Evolutionary conservation across 2,888 invertebrate species (phyloP).

Genomic region (Gordius sp.): DNA sequence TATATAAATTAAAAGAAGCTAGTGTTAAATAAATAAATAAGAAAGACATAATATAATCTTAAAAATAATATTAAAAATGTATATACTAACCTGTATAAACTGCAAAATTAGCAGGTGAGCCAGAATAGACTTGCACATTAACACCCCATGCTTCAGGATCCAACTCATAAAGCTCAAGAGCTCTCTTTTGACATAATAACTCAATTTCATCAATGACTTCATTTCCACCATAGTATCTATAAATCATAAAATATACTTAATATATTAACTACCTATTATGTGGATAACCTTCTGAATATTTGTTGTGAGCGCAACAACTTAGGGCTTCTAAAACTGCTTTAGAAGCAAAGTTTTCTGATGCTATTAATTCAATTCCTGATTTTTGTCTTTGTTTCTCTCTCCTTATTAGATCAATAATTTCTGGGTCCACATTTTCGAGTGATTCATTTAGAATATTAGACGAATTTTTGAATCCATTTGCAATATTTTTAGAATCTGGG

Average conservation of each 20-base stretch:
- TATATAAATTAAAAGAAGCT: background rate
- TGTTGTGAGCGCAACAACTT: slow-evolving; percentile 35
- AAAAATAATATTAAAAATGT: background rate
- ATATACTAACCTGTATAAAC: slow-evolving; percentile 58
- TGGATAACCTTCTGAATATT: slow-evolving; percentile 37
- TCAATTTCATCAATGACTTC: slow-evolving; percentile 80
- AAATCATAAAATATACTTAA: slow-evolving; percentile 16
- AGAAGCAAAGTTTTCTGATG: slow-evolving; percentile 46
- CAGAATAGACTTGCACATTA: slow-evolving; percentile 86
- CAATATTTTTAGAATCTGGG: too few species aligned
- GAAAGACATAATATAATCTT: background rate
- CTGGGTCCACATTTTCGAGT: slow-evolving; percentile 50
- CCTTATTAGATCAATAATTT: slow-evolving; percentile 50
- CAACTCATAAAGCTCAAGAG: slow-evolving; percentile 52
- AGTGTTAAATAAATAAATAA: background rate
- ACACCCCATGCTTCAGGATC: slow-evolving; percentile 70
- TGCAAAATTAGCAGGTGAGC: slow-evolving; percentile 82
- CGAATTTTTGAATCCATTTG: background rate
- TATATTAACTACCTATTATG: slow-evolving; percentile 29
- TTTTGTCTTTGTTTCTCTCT: slow-evolving; percentile 60
- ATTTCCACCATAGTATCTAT: slow-evolving; percentile 85
- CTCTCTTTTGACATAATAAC: slow-evolving; percentile 54
- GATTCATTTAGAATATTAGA: slow-evolving; percentile 22
- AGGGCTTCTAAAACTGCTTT: slow-evolving; percentile 32
- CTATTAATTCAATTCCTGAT: slow-evolving; percentile 70